phyloP scores from a whole-genome alignment of 2,113 vertebrate species.

The Malaclemys terrapin region DNA sequence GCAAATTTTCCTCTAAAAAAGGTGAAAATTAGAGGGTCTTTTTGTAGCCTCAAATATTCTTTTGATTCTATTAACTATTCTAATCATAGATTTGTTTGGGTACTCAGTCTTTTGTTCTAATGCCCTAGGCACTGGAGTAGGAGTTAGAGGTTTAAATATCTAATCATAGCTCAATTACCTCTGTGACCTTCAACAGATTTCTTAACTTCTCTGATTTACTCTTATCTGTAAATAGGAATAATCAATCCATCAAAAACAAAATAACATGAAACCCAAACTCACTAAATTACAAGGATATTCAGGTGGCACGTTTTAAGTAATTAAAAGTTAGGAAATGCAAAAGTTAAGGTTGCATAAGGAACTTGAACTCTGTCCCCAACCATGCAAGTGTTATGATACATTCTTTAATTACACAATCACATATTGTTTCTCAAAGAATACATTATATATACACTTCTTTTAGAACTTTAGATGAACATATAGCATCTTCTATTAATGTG shows the following conservation, averaged over 20 bases:
- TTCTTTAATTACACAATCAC: not conserved
- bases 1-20: slow-evolving; percentile 9
- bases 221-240: not conserved
- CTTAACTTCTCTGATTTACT: not conserved
- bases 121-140: not conserved
- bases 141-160: not conserved
- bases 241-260: not conserved
- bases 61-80: not conserved
- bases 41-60: slow-evolving; percentile 3
- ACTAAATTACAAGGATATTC: not conserved
- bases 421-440: not conserved
- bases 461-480: accelerated
- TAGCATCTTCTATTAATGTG: not conserved
- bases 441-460: not conserved
- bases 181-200: not conserved
- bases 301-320: not conserved
- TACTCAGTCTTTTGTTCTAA: not conserved
- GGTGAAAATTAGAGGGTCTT: not conserved
- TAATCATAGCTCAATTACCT: not conserved
- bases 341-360: not conserved
- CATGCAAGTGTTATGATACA: accelerated
- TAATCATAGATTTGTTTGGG: not conserved
- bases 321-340: not conserved
- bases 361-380: not conserved
- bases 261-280: not conserved